Evolutionary conservation across 2,113 vertebrate genomes (phyloP), one percentile per base, ranked within the genome.

Genomic region (Ornithorhynchus anatinus): DNA sequence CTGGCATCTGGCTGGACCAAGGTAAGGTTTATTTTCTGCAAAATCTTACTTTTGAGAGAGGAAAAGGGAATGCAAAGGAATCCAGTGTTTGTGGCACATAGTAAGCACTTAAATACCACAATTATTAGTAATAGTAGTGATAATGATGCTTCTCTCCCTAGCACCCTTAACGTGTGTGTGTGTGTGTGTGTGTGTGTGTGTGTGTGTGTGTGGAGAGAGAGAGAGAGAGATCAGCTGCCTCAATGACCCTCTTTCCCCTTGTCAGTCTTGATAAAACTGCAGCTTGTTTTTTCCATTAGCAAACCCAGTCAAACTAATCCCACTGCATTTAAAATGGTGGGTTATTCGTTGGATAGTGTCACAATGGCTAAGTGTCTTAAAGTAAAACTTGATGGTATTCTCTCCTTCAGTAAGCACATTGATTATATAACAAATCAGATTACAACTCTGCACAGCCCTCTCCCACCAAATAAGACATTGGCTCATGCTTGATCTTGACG

Each of bases 351-450:
- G 23, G 70, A 4, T 0, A 0, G 40, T 78, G 83, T 78, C 85
- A 86, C 84, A 56, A 69, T 60, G 69, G 73, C 66, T 68, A 48
- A 83, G 79, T 65, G 67, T 78, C 75, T 80, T 71, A 72, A 80
- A 72, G 85, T 45, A 81, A 87, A 45, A 67, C 73, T 22, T 72
- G 86, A 77, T 86, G 83, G 84, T 86, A 80, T 86, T 87, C 86
- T 82, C 68, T 42, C 83, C 76, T 75, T 81, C 86, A 76, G 84
- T 68, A 87, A 88, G 86, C 84, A 84, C 77, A 81, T 86, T 69
- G 81, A 89, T 89, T 84, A 80, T 66, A 68, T 83, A 81, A 78
- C 86, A 83, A 88, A 88, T 76, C 52, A 83, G 83, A 87, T 88
- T 83, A 87, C 32, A 5, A 7, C 52, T 17, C 8, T 78, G 63